A percentile compares a stretch with the other conserved stretches of the same genome.
Evolutionary conservation across 2,113 vertebrate genomes (phyloP).

Genomic region (Ancistrus triradiatus): DNA sequence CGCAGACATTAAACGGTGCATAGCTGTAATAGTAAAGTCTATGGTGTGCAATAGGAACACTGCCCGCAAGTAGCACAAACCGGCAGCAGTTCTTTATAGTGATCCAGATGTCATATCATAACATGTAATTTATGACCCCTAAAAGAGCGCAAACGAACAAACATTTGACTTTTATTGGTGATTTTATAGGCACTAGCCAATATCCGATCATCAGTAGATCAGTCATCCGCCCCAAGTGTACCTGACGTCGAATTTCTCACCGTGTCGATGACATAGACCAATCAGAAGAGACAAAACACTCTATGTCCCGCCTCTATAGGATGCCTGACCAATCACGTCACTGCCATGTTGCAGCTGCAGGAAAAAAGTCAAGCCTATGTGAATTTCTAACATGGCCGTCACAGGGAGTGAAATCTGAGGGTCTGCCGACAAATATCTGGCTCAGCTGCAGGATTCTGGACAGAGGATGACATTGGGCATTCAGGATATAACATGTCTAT

Average conservation of each 20-base stretch:
- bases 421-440: conserved; percentile 5
- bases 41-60: too few relatives aligned
- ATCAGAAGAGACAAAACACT: conserved; percentile 26
- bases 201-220: too few relatives aligned
- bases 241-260: neutral
- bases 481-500: conserved; percentile 15
- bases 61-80: too few relatives aligned
- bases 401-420: conserved; percentile 2
- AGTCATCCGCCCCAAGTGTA: conserved; percentile 2
- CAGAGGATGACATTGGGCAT: neutral
- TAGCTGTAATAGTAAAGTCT: too few relatives aligned
- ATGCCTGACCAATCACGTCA: conserved; percentile 42
- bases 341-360: neutral
- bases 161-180: too few relatives aligned
- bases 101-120: too few relatives aligned
- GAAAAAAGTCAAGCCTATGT: conserved; percentile 33
- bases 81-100: too few relatives aligned
- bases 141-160: too few relatives aligned
- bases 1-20: too few relatives aligned
- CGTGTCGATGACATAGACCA: conserved; percentile 22
- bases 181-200: too few relatives aligned
- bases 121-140: too few relatives aligned
- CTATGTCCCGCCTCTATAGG: neutral
- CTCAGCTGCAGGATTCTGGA: neutral
- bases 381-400: conserved; percentile 56